A percentile compares a stretch with the other conserved stretches of the same genome.
These are phyloP conservation scores for Bimastos eiseni DNA, from an alignment of 2,888 invertebrate species.

Conservation along the genomic window DNA sequence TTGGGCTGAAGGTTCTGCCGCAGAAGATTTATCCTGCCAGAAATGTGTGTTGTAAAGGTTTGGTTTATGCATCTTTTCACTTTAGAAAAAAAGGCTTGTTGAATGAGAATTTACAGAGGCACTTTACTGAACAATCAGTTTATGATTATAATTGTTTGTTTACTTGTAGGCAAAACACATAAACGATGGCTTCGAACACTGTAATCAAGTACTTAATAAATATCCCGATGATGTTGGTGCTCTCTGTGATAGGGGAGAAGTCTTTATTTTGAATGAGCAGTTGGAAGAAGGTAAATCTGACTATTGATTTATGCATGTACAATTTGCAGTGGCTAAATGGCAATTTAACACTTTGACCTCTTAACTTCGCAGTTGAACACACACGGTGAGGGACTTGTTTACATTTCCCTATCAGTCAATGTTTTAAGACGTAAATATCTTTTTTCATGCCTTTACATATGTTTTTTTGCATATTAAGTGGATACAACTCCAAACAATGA, in stretches of 20 bases:
- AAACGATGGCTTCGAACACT: constrained; percentile 75
- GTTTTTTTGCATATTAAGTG: too few species aligned
- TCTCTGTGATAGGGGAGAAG: constrained; percentile 89
- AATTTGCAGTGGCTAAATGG: too few species aligned
- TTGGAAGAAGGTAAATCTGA: constrained; percentile 75
- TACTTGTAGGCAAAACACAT: constrained; percentile 8
- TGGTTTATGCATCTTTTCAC: background rate
- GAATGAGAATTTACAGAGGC: background rate
- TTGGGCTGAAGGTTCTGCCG: too few species aligned
- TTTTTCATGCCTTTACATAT: too few species aligned
- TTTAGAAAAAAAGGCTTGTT: background rate
- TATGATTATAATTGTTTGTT: background rate
- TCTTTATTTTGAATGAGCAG: constrained; percentile 83
- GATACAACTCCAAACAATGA: too few species aligned
- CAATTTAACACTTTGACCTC: too few species aligned
- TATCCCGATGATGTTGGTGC: constrained; percentile 73
- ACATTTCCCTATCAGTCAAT: too few species aligned
- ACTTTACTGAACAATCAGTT: background rate
- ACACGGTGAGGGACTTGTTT: too few species aligned
- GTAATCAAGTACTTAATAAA: constrained; percentile 78
- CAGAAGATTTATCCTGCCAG: background rate
- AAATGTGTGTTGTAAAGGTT: background rate
- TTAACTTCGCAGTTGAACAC: too few species aligned
- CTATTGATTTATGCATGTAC: too few species aligned
- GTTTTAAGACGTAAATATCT: too few species aligned